Conservation (phyloP, 2,113 vertebrate species). For the Felis catus region F.catus_Fca126_mat1.0 CM031414.1:133627501-133628000, state of each 20-base stretch:
- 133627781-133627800: background rate
- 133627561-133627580: constrained; percentile 43
- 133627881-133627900: accelerated
- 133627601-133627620: background rate
- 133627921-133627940: background rate
- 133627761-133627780: accelerated
- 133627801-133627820: accelerated
- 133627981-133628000: too few relatives aligned
- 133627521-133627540: constrained; percentile 45
- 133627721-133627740: background rate
- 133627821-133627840: background rate
- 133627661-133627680: background rate
- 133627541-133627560: background rate
- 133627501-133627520: background rate
- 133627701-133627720: background rate
- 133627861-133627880: background rate
- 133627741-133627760: accelerated
- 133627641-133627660: background rate
- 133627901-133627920: too few relatives aligned
- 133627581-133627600: accelerated
- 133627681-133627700: background rate
- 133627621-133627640: background rate
- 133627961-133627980: accelerated
- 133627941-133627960: accelerated
- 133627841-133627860: accelerated